Base-by-base conservation (phyloP, 30 jellyfish, hydroid and myxozoan genomes). In the Nemopilema nomurai region DNA sequence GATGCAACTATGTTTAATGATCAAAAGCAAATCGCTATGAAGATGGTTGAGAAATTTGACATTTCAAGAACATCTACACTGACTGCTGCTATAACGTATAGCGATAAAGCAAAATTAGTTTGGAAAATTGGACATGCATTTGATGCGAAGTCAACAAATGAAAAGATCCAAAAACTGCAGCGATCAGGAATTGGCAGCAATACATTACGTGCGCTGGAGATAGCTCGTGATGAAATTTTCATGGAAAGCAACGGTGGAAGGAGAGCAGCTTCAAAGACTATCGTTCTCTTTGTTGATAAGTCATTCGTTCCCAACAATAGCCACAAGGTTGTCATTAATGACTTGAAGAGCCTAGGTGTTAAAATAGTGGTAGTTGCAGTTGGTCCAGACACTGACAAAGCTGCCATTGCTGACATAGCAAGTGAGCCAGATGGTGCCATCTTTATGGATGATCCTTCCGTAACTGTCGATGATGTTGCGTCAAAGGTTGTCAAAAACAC, bases 61-160 rank as follows among this genome's bases (percentile, higher is more conserved):
- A 79, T 93, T 6, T 78, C 96, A 20, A n/a, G 18, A 9, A 64
- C 80, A 13, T 71, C 74, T 18, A 74, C 97, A 1, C 67, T 66
- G 21, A 81, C 72, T 51, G 98, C 96, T 18, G 90, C 79, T 23
- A 62, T 91, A 13, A 13, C 76, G 18, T 87, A 91, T 53, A 95
- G 90, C 1, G 67, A 33, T 27, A 51, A 62, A 3, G 89, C 97
- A 1, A 27, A 49, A 9, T 25, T 90, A 1, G 64, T 81, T 0
- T 74, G 77, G 81, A 85, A 71, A 41, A 24, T 90, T 24, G 89
- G 89, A 24, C 96, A 79, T 24, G 87, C 90, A 1, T 28, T 22
- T 7, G 64, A 71, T 73, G 18, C 28, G 31, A 21, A 51, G 26
- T 22, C 65, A 28, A 63, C 80, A 17, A 33, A 22, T 0, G 21